Conservation (phyloP, 2,113 vertebrate species). For the Caretta caretta region DNA sequence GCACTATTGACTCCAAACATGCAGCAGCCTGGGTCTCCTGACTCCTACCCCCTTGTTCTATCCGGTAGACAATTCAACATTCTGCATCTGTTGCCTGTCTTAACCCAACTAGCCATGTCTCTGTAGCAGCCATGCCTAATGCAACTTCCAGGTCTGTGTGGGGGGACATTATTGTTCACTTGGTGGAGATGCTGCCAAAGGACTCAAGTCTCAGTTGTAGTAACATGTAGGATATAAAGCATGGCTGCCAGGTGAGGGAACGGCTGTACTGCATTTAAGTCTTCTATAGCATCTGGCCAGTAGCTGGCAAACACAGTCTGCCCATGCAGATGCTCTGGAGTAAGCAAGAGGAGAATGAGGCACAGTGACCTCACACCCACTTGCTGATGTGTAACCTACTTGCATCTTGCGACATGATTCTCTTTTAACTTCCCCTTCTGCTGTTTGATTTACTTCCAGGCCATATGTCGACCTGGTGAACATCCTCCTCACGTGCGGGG, state of each 20-base stretch:
- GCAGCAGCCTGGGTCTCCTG: background rate
- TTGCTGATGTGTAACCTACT: background rate
- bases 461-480: slow-evolving; percentile 97
- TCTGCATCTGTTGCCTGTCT: background rate
- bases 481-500: slow-evolving; percentile 93
- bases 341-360: background rate
- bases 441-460: slow-evolving; percentile 69
- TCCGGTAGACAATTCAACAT: background rate
- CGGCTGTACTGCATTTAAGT: background rate
- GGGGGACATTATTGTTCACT: background rate
- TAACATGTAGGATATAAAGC: background rate
- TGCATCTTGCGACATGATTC: background rate
- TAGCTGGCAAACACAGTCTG: background rate
- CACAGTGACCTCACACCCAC: background rate
- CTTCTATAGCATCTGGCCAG: background rate
- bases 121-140: background rate
- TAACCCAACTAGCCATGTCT: background rate
- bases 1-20: background rate
- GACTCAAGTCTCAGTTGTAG: background rate
- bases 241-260: background rate
- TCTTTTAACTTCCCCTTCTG: background rate
- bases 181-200: background rate
- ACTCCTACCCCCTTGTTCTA: background rate
- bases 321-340: background rate
- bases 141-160: too few relatives aligned